Evolutionary conservation across 2,797 vertebrate genomes (phyloP).

Genomic region (Yasuhikotakia modesta): DNA sequence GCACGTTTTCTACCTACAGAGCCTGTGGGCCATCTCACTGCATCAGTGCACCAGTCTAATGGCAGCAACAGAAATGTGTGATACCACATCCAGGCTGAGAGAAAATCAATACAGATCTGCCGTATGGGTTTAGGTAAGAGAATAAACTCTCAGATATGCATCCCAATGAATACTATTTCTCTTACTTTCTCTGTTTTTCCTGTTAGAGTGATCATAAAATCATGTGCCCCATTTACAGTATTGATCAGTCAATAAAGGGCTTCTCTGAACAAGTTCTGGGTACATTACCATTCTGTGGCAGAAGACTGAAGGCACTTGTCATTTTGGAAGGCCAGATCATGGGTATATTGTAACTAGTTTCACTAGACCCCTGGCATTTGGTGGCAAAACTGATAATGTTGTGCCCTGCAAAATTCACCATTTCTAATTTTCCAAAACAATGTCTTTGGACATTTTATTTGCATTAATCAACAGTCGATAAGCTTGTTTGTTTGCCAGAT

Average conservation of each 20-base stretch:
- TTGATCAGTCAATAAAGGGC: slow-evolving; percentile 58
- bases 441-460: neutral
- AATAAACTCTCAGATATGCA: slow-evolving; percentile 38
- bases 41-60: slow-evolving; percentile 42
- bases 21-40: slow-evolving; percentile 16
- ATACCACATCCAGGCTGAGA: slow-evolving; percentile 45
- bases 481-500: slow-evolving; percentile 10
- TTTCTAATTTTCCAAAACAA: neutral
- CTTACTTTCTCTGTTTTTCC: slow-evolving; percentile 18
- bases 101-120: slow-evolving; percentile 58
- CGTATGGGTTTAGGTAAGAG: slow-evolving; percentile 34
- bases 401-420: neutral
- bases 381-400: neutral
- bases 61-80: slow-evolving; percentile 50
- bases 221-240: slow-evolving; percentile 43
- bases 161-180: slow-evolving; percentile 37
- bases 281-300: slow-evolving; percentile 50
- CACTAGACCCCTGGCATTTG: neutral
- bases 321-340: slow-evolving; percentile 15
- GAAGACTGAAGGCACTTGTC: slow-evolving; percentile 1
- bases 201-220: slow-evolving; percentile 59
- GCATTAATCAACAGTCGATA: slow-evolving; percentile 13
- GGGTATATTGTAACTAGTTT: neutral
- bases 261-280: slow-evolving; percentile 49
- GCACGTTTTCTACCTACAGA: slow-evolving; percentile 30